Percentiles rank a stretch among this genome's conserved stretches.
These are phyloP conservation scores for Drosophila nr. medialis DNA, from an alignment of 2,888 invertebrate species.

Conservation along the genomic window DNA sequence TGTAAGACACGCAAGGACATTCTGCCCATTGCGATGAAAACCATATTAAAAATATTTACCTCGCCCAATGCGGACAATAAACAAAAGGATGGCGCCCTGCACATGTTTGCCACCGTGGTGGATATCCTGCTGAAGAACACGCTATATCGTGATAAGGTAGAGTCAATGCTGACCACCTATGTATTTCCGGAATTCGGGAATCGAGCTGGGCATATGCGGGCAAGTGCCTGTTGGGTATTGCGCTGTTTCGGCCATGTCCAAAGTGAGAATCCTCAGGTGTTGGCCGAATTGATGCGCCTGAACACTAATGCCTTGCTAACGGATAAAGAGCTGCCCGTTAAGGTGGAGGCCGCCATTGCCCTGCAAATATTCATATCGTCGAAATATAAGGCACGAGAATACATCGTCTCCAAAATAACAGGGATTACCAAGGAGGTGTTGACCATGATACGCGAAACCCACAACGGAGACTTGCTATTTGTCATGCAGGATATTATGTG, in stretches of 20 bases:
- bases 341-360: conserved; percentile 98
- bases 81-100: conserved; percentile 97
- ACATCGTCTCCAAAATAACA: conserved; percentile 91
- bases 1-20: conserved; percentile 98
- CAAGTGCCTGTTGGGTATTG: conserved; percentile 97
- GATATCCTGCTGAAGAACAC: conserved; percentile 96
- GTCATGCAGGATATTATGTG: conserved; percentile 98
- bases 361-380: conserved; percentile 95
- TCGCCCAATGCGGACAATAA: conserved; percentile 88
- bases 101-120: conserved; percentile 97
- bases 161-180: conserved; percentile 94
- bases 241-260: conserved; percentile 95
- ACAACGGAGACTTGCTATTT: conserved; percentile 98
- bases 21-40: conserved; percentile 95
- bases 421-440: conserved; percentile 93
- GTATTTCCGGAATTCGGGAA: conserved; percentile 97
- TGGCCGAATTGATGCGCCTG: conserved; percentile 92
- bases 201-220: conserved; percentile 92
- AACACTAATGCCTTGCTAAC: conserved; percentile 92
- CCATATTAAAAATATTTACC: conserved; percentile 91
- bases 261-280: conserved; percentile 92
- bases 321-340: conserved; percentile 96
- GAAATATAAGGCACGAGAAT: conserved; percentile 90
- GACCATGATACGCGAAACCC: conserved; percentile 96
- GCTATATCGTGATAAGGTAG: conserved; percentile 96